Conservation (phyloP, 2,888 invertebrate species). For the Spialia ferax region DNA sequence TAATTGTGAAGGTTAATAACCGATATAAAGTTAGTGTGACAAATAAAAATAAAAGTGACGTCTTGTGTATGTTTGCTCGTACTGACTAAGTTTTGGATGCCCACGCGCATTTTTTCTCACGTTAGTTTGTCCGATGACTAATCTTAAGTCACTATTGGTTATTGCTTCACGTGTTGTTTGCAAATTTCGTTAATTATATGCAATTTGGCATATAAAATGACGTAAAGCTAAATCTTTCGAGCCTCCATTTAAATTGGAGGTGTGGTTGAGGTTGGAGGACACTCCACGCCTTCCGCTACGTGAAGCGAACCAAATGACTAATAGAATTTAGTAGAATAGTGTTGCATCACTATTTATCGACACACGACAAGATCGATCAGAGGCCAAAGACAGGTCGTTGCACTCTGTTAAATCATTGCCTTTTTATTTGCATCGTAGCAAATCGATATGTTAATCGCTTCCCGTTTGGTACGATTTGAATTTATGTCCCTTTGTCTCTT, state of each 20-base stretch:
- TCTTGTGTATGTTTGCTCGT: constrained; percentile 8
- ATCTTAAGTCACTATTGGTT: constrained; percentile 40
- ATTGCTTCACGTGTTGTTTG: background rate
- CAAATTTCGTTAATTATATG: background rate
- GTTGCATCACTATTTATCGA: constrained; percentile 19
- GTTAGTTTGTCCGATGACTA: constrained; percentile 62
- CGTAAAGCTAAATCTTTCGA: background rate
- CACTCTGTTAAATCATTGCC: constrained; percentile 19
- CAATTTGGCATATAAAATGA: background rate
- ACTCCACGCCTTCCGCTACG: background rate
- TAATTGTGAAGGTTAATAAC: constrained; percentile 60
- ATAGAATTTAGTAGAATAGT: constrained; percentile 49
- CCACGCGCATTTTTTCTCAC: constrained; percentile 62
- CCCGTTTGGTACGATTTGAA: constrained; percentile 18
- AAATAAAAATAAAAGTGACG: constrained; percentile 48
- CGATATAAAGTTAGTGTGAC: constrained; percentile 51
- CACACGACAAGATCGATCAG: background rate
- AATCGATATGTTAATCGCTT: constrained; percentile 21
- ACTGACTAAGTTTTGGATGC: constrained; percentile 64
- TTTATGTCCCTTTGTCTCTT: constrained; percentile 26
- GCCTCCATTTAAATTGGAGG: too few relatives aligned
- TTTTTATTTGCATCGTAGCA: constrained; percentile 16
- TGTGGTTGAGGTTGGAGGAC: background rate
- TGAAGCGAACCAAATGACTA: background rate
- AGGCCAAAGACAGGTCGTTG: constrained; percentile 22